Base-by-base conservation (phyloP, 2,113 vertebrate species). In the Pterocles burchelli region DNA sequence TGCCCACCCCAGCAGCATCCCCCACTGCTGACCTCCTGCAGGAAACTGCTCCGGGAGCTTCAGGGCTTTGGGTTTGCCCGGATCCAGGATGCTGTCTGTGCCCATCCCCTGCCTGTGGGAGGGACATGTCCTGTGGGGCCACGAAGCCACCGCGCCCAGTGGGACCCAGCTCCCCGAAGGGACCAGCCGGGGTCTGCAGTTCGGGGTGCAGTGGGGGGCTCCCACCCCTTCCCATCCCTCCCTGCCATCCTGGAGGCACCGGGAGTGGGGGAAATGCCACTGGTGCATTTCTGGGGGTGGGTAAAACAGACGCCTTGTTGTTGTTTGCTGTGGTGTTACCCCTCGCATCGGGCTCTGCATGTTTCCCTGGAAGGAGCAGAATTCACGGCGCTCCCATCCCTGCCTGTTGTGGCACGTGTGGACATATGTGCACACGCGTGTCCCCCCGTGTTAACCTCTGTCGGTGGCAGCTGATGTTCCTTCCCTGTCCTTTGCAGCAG, bases 391-490 rank as follows among this genome's bases (percentile, higher is more conserved):
- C 86, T 85, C 75, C 83, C 4, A 1, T 55, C 73, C 92, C 62
- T 13, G 34, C 96, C 84, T 62, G 63, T 18, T 46, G 79, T 76
- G 43, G 51, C 91, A 72, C 31, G 41, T 17, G 12, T 45, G 94
- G 88, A 65, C 88, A 75, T 68, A 41, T 45, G 3, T 2, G 31
- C 86, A 63, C 93, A 90, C 84, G 4, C 7, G 48, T 68, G 93
- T 93, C 82, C 71, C 87, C 82, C 79, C 45, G 51, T 80, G 87
- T 94, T 82, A 79, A 87, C 94, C 93, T 89, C 93, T 61, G 82
- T 92, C 2, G 66, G 63, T 86, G 94, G 88, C 90, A 77, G 89
- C 73, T 41, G 57, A 41, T 93, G 95, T 96, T 92, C 86, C 93
- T 94, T 57, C 74, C 63, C 55, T 68, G 95, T 96, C 88, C 91